These are phyloP conservation scores for Melieria picta DNA, from an alignment of 2,888 invertebrate genomes.

Conservation along the genomic window DNA sequence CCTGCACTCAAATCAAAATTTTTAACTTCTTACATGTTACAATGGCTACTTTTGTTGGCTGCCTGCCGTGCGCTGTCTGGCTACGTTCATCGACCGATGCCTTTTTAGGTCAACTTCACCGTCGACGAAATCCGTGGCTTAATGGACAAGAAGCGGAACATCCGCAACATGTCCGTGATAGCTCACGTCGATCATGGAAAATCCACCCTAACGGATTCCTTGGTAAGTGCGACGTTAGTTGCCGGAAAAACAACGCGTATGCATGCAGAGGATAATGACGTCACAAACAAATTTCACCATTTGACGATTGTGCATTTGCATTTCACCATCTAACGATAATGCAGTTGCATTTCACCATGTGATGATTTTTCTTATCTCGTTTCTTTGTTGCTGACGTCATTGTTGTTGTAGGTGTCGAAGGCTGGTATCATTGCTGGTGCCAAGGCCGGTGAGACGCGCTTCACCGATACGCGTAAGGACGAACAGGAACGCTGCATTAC, in stretches of 20 bases:
- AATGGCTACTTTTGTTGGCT: slow-evolving; percentile 7
- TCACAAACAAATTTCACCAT: neutral
- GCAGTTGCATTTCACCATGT: neutral
- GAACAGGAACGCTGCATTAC: slow-evolving; percentile 99
- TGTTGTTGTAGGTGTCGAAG: slow-evolving; percentile 75
- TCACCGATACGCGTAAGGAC: slow-evolving; percentile 99
- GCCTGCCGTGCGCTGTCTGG: neutral
- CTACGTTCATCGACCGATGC: neutral
- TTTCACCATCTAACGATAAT: too few species aligned
- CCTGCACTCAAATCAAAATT: neutral
- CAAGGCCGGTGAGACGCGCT: slow-evolving; percentile 98
- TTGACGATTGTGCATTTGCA: neutral
- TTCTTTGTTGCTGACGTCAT: slow-evolving; percentile 2
- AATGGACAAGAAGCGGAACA: slow-evolving; percentile 99
- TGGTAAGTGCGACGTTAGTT: slow-evolving; percentile 71
- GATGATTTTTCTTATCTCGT: neutral
- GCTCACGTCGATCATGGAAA: slow-evolving; percentile 99
- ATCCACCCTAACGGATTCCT: slow-evolving; percentile 98
- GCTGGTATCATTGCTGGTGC: slow-evolving; percentile 99
- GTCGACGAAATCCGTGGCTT: slow-evolving; percentile 99
- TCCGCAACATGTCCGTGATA: slow-evolving; percentile 99
- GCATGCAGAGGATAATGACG: neutral
- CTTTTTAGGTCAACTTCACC: slow-evolving; percentile 97
- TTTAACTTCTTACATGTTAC: slow-evolving; percentile 2
- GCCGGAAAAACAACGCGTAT: too few species aligned